A percentile compares a stretch with the other conserved stretches of the same genome.
Conservation (phyloP, 2,113 vertebrate species). For the Carlito syrichta region DNA sequence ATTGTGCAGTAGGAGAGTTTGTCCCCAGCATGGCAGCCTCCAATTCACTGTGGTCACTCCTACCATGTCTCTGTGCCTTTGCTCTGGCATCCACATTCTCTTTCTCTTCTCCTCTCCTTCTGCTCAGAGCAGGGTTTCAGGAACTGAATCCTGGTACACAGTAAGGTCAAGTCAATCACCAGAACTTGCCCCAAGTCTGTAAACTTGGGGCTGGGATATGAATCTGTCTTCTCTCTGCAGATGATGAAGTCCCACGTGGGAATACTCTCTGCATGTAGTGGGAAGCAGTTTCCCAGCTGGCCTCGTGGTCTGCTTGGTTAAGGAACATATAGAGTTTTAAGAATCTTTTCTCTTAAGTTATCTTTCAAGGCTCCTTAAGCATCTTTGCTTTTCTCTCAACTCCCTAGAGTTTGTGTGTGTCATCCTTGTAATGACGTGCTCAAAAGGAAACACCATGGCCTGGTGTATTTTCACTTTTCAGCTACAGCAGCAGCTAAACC, state of each 20-base stretch:
- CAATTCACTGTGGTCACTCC: neutral
- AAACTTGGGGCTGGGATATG: neutral
- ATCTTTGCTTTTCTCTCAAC: slow-evolving; percentile 41
- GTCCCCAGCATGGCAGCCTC: accelerated
- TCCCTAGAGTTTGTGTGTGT: slow-evolving; percentile 24
- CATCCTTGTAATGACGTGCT: slow-evolving; percentile 17
- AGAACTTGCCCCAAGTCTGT: neutral
- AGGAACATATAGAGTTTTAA: neutral
- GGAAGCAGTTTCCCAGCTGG: neutral
- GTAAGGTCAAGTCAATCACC: neutral
- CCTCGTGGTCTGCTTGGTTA: neutral
- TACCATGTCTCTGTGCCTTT: neutral
- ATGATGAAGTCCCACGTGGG: neutral
- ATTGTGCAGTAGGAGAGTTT: neutral
- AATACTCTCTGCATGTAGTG: neutral
- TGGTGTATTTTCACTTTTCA: slow-evolving; percentile 60
- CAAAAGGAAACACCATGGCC: slow-evolving; percentile 28
- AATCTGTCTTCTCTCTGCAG: neutral
- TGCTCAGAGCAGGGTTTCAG: neutral
- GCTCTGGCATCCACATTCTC: neutral
- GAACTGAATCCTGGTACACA: neutral
- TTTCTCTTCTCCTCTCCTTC: neutral
- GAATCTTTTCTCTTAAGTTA: neutral
- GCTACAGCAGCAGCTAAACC: too few relatives aligned
- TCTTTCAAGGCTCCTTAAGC: neutral